Base-by-base conservation (phyloP, 2,797 vertebrate species). In the Morus bassanus region DNA sequence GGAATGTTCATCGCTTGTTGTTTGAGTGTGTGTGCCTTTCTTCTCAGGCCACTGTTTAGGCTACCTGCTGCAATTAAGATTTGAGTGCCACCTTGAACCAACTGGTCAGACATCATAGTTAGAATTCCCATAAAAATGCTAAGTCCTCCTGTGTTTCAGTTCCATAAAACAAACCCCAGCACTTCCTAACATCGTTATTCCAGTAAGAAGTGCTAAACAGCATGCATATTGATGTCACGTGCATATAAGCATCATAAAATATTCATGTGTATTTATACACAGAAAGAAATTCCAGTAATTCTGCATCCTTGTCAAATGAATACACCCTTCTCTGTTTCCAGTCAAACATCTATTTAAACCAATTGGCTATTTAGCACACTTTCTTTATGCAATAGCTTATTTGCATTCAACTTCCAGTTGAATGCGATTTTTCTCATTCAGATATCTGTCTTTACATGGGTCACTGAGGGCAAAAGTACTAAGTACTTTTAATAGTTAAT, bases 271-370 rank as follows among this genome's bases (percentile, higher is more conserved):
- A 45, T 88, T 92, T 85, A 67, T 56, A 93, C 68, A 41, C 37
- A 56, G 23, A 84, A 85, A 76, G 51, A 88, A 85, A 93, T 75
- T 64, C 78, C 60, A 87, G 84, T 93, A 88, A 88, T 91, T 88
- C 77, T 85, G 61, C 57, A 53, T 85, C 64, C 54, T 81, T 73
- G 54, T 80, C 39, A 85, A 68, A 84, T 86, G 77, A 96, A 77
- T 91, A 78, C 33, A 46, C 31, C 27, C 61, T 91, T 94, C 92
- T 88, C 56, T 87, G 68, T 88, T 95, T 92, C 60, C 72, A 94
- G 94, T 50, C 88, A 97, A 95, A 93, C 84, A 93, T 82, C 75
- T 92, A n/a, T 94, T 95, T 75, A 88, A 91, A 81, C 69, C 65
- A 91, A 86, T 94, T 92, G 92, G 84, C 92, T 80, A 19, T 85